Evolutionary conservation across 1,140 invertebrate species (phyloP).

Genomic region (Hylaeus volcanicus): DNA sequence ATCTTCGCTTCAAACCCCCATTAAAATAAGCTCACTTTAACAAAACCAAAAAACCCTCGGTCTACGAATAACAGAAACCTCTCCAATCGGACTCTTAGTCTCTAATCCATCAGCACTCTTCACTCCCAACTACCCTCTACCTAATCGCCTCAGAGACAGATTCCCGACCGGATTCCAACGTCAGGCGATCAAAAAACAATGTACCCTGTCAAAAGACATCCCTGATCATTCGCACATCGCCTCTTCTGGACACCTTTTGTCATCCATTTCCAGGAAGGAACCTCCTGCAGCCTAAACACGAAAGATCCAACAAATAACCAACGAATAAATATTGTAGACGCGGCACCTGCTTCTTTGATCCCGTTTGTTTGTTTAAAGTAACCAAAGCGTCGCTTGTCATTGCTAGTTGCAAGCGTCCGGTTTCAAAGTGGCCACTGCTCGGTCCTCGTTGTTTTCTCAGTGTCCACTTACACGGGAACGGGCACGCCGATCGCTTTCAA

Average conservation of each 20-base stretch:
- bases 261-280: not conserved
- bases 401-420: constrained; percentile 42
- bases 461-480: constrained; percentile 55
- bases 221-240: no score
- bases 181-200: no score
- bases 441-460: constrained; percentile 60
- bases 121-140: no score
- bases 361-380: constrained; percentile 52
- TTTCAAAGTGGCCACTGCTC: constrained; percentile 62
- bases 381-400: constrained; percentile 59
- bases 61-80: no score
- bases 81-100: no score
- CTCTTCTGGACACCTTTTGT: not conserved
- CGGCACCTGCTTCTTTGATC: constrained; percentile 44
- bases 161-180: no score
- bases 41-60: no score
- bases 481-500: constrained; percentile 47
- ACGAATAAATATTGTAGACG: constrained; percentile 3
- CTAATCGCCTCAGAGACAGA: no score
- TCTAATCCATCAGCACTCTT: no score
- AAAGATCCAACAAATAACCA: not conserved
- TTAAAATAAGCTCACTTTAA: no score
- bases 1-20: no score
- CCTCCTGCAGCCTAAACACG: not conserved
- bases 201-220: no score